Evolutionary conservation across 1,140 invertebrate genomes (phyloP), one percentile per base, ranked within the genome.

Genomic region (Oscheius sp.): DNA sequence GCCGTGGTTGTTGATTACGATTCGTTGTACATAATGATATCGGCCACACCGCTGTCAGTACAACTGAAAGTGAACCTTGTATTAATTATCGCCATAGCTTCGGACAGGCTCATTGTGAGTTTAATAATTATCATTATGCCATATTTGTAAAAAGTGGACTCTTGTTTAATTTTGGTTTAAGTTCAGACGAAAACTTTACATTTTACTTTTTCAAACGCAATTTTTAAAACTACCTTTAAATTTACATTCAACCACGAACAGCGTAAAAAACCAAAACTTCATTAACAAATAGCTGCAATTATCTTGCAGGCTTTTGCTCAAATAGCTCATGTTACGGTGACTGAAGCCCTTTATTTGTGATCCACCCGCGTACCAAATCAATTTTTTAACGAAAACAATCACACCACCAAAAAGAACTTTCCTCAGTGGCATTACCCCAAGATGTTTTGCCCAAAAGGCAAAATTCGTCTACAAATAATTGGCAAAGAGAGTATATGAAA

Each of bases 31-130:
- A 62, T 70, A 15, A 70, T 70, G 68, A 20, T 70, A 18, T 34
- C 68, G 1, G 36, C 55, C 3, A 28, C 36, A 10, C 68, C 52
- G 10, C 31, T 70, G 2, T 35, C 68, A 38, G 15, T 70, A 2
- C 68, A 70, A 20, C 26, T 70, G 18, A 70, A 70, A 70, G 26
- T 70, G 20, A 63, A 63, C 29, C 61, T 63, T 7, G 35, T 38
- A n/a, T 15, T 63, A 36, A 63, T 38, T 31, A 63, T 63, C 26
- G 61, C 61, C 4, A 32, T 63, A 4, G 61, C 61, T 7, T n/a
- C 28, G 4, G 61, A 63, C 20, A 63, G 61, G 29, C 4, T 35
- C 4, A 10, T 63, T 20, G 61, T 63, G 20, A 36, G 61, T 35
- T 63, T 58, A 58, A 7, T 23, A 10, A 42, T 42, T 42, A n/a